Percentiles rank a stretch among this genome's conserved stretches.
Evolutionary conservation across 2,888 invertebrate species (phyloP).

Genomic region (Diplazon laetatorius): DNA sequence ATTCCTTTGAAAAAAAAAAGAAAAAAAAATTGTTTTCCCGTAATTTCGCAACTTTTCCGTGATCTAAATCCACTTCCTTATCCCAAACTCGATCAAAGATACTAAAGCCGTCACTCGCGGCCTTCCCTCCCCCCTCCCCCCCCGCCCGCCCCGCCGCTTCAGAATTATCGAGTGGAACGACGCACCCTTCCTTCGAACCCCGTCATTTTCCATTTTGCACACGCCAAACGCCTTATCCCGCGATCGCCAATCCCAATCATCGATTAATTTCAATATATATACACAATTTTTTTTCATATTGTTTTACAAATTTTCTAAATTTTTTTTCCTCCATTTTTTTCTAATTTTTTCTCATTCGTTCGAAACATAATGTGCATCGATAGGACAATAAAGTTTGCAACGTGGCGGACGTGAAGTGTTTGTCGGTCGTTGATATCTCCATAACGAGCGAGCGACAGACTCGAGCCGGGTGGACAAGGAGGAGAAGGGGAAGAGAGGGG

Average conservation of each 20-base stretch:
- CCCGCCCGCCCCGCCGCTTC: too few relatives aligned
- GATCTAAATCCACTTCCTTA: slow-evolving; percentile 46
- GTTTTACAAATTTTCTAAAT: slow-evolving; percentile 20
- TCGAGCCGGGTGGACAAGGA: slow-evolving; percentile 37
- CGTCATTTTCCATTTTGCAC: slow-evolving; percentile 36
- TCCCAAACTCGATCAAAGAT: slow-evolving; percentile 46
- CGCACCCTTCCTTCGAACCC: slow-evolving; percentile 54
- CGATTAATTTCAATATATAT: too few relatives aligned
- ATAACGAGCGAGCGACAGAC: background rate
- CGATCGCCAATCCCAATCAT: slow-evolving; percentile 40
- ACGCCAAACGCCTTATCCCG: slow-evolving; percentile 43
- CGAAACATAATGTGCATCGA: slow-evolving; percentile 42
- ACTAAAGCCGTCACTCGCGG: slow-evolving; percentile 29
- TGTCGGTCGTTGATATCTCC: slow-evolving; percentile 32
- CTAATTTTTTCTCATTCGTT: too few relatives aligned
- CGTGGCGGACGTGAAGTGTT: slow-evolving; percentile 39
- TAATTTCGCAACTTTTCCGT: slow-evolving; percentile 12
- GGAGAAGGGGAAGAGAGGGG: too few relatives aligned
- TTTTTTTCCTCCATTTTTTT: slow-evolving; percentile 18
- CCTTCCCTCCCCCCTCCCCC: too few relatives aligned
- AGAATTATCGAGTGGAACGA: slow-evolving; percentile 53
- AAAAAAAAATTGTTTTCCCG: slow-evolving; percentile 5
- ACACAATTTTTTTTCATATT: background rate
- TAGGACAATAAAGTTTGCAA: slow-evolving; percentile 23
- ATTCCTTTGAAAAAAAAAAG: too few relatives aligned